Conservation (phyloP, 2,888 invertebrate species). For the Epirrhoe tristata region DNA sequence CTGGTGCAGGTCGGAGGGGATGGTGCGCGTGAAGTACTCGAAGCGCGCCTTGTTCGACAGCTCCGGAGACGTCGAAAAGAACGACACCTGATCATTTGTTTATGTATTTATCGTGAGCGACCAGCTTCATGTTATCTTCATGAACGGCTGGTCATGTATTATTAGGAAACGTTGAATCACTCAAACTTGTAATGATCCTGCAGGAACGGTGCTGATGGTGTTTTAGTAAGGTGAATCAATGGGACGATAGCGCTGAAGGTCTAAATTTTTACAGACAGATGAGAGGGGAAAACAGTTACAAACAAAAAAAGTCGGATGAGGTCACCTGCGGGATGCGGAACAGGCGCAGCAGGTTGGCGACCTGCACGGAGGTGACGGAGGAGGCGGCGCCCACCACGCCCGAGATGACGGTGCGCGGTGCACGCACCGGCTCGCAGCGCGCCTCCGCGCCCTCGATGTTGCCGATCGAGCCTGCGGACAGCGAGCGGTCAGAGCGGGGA, state of each 20-base stretch:
- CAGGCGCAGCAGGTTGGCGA: slow-evolving; percentile 92
- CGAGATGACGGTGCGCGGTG: slow-evolving; percentile 87
- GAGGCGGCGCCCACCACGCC: slow-evolving; percentile 85
- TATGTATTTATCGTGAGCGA: not conserved
- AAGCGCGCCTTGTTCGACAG: slow-evolving; percentile 97
- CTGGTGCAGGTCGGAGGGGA: slow-evolving; percentile 97
- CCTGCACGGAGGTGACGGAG: slow-evolving; percentile 98
- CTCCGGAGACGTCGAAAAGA: slow-evolving; percentile 97
- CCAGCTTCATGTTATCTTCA: not conserved
- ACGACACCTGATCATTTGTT: slow-evolving; percentile 94
- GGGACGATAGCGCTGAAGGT: no score
- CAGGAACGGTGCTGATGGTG: no score
- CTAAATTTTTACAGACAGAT: no score
- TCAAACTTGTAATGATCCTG: no score
- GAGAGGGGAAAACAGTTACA: no score
- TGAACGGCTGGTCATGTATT: no score
- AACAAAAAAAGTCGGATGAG: slow-evolving; percentile 35
- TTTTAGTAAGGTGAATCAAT: no score
- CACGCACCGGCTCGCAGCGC: slow-evolving; percentile 89
- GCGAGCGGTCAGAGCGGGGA: not conserved
- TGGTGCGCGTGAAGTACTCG: slow-evolving; percentile 97
- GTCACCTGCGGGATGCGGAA: slow-evolving; percentile 94
- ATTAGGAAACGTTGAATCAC: no score
- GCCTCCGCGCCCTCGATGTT: slow-evolving; percentile 96
- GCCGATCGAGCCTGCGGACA: slow-evolving; percentile 92